Percentiles rank a stretch among this genome's conserved stretches.
Conservation (phyloP, 2,113 vertebrate genomes). For the Sciurus niger region DNA sequence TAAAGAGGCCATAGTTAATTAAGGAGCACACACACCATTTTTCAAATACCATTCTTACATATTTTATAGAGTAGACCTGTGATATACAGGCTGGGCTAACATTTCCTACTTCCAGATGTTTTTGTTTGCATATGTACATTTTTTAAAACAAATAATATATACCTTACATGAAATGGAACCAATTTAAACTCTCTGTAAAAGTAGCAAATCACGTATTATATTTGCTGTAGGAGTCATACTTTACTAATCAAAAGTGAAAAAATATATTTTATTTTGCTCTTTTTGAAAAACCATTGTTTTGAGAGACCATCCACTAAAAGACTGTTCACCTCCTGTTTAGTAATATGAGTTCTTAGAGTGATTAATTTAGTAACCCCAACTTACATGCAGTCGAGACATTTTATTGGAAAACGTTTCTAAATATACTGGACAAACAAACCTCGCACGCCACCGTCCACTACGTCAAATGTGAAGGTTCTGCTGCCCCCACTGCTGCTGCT, state of each 20-base stretch:
- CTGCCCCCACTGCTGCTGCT: accelerated
- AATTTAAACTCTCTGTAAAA: not conserved
- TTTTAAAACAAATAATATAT: not conserved
- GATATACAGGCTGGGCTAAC: accelerated
- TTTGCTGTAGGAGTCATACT: not conserved
- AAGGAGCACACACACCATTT: accelerated
- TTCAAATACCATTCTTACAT: accelerated
- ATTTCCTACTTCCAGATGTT: too few species aligned
- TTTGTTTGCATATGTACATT: accelerated
- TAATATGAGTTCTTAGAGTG: not conserved
- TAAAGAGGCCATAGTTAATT: not conserved
- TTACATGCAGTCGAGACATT: not conserved
- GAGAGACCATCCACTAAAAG: not conserved
- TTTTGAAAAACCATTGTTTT: not conserved
- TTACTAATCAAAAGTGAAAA: not conserved
- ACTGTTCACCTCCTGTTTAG: not conserved
- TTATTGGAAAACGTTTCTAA: not conserved
- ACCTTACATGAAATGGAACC: not conserved
- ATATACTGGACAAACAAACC: not conserved
- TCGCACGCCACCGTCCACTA: accelerated
- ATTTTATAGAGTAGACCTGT: not conserved
- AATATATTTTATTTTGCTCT: not conserved
- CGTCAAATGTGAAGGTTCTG: accelerated
- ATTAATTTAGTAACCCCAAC: not conserved
- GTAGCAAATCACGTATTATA: accelerated